phyloP scores from a whole-genome alignment of 2,797 vertebrate genomes.

The Enteromius fasciolatus region DNA sequence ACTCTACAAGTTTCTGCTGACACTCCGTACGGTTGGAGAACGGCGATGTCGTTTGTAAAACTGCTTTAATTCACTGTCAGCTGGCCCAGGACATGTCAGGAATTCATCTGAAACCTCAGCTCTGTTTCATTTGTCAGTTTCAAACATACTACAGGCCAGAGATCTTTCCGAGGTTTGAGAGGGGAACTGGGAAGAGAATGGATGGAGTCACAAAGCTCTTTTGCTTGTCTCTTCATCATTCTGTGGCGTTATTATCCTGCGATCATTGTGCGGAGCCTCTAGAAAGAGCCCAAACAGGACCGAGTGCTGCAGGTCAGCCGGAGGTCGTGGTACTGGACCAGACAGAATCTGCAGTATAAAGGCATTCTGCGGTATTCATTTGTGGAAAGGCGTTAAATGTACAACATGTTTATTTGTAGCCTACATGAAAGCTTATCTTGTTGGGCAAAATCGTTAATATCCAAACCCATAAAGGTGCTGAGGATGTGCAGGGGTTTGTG shows the following conservation, averaged over 20 bases:
- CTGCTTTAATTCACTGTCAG: background rate
- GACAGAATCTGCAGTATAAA: background rate
- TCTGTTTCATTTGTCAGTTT: background rate
- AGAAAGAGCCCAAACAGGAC: constrained; percentile 8
- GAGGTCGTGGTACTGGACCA: background rate
- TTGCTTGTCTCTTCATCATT: constrained; percentile 20
- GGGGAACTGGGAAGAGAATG: background rate
- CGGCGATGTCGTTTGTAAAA: background rate
- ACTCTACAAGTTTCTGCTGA: background rate
- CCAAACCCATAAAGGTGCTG: background rate
- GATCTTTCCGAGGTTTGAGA: constrained; percentile 17
- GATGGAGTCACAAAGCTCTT: constrained; percentile 17
- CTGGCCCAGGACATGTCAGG: background rate
- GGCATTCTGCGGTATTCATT: background rate
- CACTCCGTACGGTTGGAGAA: background rate
- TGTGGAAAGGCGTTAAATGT: background rate
- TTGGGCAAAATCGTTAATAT: background rate
- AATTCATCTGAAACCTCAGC: background rate
- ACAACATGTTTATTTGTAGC: background rate
- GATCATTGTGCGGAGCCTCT: constrained; percentile 24
- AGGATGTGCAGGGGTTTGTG: background rate
- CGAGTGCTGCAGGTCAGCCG: background rate
- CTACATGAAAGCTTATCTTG: too few relatives aligned
- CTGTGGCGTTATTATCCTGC: constrained; percentile 12
- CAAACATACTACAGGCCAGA: background rate